Base-by-base conservation (phyloP, 2,888 invertebrate genomes). In the Sarcophaga caerulescens region DNA sequence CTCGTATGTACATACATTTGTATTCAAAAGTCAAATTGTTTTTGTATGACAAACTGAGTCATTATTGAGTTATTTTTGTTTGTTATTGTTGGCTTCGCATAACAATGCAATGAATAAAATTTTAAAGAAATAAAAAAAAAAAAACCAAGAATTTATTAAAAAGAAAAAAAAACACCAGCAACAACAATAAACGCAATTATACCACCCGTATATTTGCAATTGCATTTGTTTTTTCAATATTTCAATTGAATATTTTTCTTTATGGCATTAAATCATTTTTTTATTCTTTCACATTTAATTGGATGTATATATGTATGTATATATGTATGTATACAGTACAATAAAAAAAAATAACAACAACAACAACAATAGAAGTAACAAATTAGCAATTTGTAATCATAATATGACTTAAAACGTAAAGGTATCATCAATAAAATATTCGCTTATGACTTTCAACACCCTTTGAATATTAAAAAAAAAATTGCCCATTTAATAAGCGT, bases 351-450 rank as follows among this genome's bases (percentile, higher is more conserved):
- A 35, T 0, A 23, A 60, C 57, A 8, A 35, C 12, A 73, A 82
- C 8, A 71, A 66, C 47, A 82, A 68, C 25, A 47, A 68, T 17
- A 52, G 5, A 12, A 17, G 14, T 35, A 35, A 35, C 35, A 35
- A 35, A 52, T 52, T 52, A 52, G 63, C 59, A 76, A 80, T 73
- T 82, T 82, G 63, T 75, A 82, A 35, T 35, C 35, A 35, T 35
- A 35, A 35, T 35, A 35, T 35, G 35, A 35, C 35, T 35, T 35
- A 35, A 35, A 71, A 65, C 12, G 25, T 68, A 62, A 69, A 63
- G 60, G 47, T 71, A 45, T 86, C 78, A 86, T 81, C 78, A 70
- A 21, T 60, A 79, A 84, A 81, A 84, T 84, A 86, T 86, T 81
- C 78, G 44, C 81, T 86, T 81, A 84, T 84, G 69, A 69, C 73